These are phyloP conservation scores for Drosophila trapezifrons DNA, from an alignment of 1,140 invertebrate genomes.

Conservation along the genomic window DNA sequence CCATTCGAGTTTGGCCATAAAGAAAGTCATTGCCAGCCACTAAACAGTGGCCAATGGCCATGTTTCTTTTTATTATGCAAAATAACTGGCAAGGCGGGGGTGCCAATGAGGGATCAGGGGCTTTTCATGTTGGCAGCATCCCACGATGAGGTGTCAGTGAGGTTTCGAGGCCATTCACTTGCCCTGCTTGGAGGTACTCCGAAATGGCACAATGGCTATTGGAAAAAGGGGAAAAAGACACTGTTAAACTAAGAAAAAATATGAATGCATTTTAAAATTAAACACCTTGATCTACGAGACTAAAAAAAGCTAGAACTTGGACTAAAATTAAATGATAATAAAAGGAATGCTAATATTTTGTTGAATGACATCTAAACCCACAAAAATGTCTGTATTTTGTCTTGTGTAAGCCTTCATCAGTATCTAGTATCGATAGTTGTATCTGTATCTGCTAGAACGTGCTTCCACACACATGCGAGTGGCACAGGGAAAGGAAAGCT, in stretches of 20 bases:
- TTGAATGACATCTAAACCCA: too few species aligned
- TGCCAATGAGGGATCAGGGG: conserved; percentile 41
- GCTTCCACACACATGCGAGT: conserved; percentile 30
- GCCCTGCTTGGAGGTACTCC: neutral
- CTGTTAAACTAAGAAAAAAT: too few species aligned
- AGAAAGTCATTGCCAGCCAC: conserved; percentile 70
- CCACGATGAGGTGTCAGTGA: conserved; percentile 35
- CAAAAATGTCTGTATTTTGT: neutral
- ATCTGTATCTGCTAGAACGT: conserved; percentile 58
- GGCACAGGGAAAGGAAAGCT: conserved; percentile 64
- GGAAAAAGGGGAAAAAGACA: neutral
- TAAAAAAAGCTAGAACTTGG: too few species aligned
- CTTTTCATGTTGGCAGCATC: conserved; percentile 32
- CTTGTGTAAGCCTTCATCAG: neutral
- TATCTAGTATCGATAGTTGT: conserved; percentile 2
- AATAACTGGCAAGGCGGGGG: conserved; percentile 24
- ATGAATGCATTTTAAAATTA: too few species aligned
- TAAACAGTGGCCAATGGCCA: conserved; percentile 51
- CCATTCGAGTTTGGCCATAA: conserved; percentile 48
- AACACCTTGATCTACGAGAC: neutral
- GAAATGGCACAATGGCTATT: conserved; percentile 13
- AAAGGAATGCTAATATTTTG: too few species aligned
- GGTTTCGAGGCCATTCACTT: conserved; percentile 41
- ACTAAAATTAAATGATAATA: neutral
- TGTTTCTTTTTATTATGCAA: conserved; percentile 65